A percentile compares a stretch with the other conserved stretches of the same genome.
Conservation (phyloP, 2,113 vertebrate species). For the Columbina picui region DNA sequence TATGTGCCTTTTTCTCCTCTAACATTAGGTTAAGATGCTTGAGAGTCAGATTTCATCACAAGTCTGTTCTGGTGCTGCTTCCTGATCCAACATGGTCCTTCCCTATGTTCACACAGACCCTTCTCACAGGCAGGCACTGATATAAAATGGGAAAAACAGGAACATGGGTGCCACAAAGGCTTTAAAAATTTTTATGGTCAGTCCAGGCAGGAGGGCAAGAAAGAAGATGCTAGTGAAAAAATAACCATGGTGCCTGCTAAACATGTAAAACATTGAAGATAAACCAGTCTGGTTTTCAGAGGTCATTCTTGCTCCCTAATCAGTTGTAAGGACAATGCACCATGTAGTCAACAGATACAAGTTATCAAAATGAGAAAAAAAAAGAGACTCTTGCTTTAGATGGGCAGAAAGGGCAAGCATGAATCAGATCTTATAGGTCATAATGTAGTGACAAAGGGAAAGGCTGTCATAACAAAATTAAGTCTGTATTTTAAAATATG, state of each 20-base stretch:
- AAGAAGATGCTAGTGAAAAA: neutral
- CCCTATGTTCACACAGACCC: rapidly evolving
- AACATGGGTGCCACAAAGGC: neutral
- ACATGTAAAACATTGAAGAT: neutral
- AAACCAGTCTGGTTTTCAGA: neutral
- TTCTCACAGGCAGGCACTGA: neutral
- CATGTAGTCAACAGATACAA: neutral
- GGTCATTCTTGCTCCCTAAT: neutral
- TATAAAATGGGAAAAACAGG: neutral
- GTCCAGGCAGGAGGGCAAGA: neutral
- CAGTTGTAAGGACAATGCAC: neutral
- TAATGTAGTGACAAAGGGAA: neutral
- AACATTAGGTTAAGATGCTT: neutral
- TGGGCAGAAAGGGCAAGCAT: neutral
- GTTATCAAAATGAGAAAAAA: neutral
- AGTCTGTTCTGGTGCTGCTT: neutral
- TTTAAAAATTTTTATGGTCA: neutral
- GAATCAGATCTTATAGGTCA: neutral
- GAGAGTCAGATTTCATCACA: neutral
- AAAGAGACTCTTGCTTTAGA: neutral
- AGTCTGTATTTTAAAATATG: neutral
- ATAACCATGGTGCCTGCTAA: neutral
- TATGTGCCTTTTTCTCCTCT: neutral
- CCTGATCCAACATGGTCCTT: neutral
- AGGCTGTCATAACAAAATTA: neutral